Evolutionary conservation across 2,888 invertebrate species (phyloP).

Genomic region (Melanophora roralis): DNA sequence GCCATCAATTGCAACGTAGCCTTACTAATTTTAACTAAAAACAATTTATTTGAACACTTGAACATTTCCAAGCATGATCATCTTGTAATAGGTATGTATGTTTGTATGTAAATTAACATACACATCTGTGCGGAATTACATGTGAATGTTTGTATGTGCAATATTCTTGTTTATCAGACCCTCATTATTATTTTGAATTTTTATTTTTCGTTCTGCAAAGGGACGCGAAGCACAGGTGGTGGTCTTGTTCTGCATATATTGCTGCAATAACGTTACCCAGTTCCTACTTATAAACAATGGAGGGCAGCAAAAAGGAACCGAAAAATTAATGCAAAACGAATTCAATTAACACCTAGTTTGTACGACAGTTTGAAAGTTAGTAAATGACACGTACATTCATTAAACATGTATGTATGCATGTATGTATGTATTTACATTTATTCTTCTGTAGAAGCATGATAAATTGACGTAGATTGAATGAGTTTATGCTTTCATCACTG

Average conservation of each 20-base stretch:
- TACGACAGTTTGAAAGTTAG: constrained; percentile 60
- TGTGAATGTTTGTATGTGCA: neutral
- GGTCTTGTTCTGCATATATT: constrained; percentile 34
- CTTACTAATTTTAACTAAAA: constrained; percentile 11
- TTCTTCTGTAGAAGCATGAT: neutral
- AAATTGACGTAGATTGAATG: neutral
- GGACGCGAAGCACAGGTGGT: constrained; percentile 55
- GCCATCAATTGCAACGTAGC: constrained; percentile 42
- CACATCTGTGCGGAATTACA: neutral
- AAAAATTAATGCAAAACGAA: constrained; percentile 76
- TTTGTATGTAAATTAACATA: too few species aligned
- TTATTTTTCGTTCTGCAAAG: constrained; percentile 28
- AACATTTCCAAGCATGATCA: too few species aligned
- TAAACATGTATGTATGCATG: too few species aligned
- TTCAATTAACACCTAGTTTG: constrained; percentile 76
- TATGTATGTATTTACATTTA: neutral
- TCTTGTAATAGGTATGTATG: neutral
- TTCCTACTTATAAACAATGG: constrained; percentile 47
- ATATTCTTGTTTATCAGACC: constrained; percentile 35
- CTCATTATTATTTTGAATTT: constrained; percentile 39
- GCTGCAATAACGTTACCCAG: neutral
- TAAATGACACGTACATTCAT: constrained; percentile 59
- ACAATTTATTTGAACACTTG: too few species aligned
- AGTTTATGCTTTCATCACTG: constrained; percentile 20
- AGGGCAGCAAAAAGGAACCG: constrained; percentile 55